Percentiles rank a stretch among this genome's conserved stretches.
Evolutionary conservation across 2,888 invertebrate species (phyloP).

Genomic region (Apodemia hepburni): DNA sequence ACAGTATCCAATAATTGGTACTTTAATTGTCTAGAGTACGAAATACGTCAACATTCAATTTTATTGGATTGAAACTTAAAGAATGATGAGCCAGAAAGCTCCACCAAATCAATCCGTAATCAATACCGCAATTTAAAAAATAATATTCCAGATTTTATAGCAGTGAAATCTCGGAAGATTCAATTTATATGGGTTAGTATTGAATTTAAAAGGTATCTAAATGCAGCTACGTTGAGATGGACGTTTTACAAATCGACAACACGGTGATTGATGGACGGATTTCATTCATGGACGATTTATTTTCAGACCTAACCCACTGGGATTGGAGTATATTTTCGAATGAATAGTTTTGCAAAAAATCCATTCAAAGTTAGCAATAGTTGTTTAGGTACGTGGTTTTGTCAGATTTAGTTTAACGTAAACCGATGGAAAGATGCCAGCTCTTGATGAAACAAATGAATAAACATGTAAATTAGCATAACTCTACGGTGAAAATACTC

Average conservation of each 20-base stretch:
- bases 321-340: constrained; percentile 2
- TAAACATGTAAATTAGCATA: neutral
- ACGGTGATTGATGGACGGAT: constrained; percentile 17
- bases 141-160: neutral
- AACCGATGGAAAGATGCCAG: constrained; percentile 26
- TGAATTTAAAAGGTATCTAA: constrained; percentile 14
- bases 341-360: constrained; percentile 19
- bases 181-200: constrained; percentile 5
- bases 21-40: too few species aligned
- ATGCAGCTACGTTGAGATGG: constrained; percentile 14
- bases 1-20: too few species aligned
- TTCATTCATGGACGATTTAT: neutral
- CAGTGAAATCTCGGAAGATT: constrained; percentile 3
- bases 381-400: constrained; percentile 21
- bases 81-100: neutral
- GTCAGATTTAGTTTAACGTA: constrained; percentile 26
- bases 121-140: neutral
- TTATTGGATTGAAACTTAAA: too few species aligned
- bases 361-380: constrained; percentile 22
- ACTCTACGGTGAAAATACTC: too few species aligned
- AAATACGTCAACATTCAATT: too few species aligned
- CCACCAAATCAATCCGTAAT: neutral
- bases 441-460: neutral
- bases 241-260: constrained; percentile 19
- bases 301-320: constrained; percentile 1